These are phyloP conservation scores for Porites cylindrica DNA, from an alignment of 92 coral and sea anemone genomes.

Conservation along the genomic window DNA sequence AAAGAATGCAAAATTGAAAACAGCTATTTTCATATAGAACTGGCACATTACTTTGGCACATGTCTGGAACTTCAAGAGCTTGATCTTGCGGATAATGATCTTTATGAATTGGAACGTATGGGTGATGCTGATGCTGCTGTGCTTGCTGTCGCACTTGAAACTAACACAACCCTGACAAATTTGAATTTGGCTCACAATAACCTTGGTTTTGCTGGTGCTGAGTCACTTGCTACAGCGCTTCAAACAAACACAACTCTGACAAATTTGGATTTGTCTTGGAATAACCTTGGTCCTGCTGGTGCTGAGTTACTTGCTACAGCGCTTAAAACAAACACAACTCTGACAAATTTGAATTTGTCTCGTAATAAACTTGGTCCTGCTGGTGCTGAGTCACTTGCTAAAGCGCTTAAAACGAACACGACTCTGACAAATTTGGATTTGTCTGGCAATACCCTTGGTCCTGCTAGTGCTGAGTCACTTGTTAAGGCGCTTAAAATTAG, in stretches of 20 bases:
- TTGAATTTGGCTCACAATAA: neutral
- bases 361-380: neutral
- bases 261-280: neutral
- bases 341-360: neutral
- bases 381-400: neutral
- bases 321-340: neutral
- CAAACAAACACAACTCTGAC: neutral
- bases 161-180: neutral
- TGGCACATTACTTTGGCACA: neutral
- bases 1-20: neutral
- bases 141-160: neutral
- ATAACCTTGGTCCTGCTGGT: neutral
- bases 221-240: neutral
- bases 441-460: neutral
- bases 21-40: neutral
- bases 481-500: too few relatives aligned
- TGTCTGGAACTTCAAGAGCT: neutral
- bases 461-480: too few relatives aligned
- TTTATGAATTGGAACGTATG: neutral
- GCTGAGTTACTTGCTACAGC: neutral
- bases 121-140: neutral
- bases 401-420: neutral
- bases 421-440: neutral
- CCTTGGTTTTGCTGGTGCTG: slow-evolving; percentile 11
- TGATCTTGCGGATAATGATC: neutral